Evolutionary conservation across 64 coral and sea anemone species (phyloP), one percentile per base, ranked within the genome.

Genomic region (Anthopleura sola): DNA sequence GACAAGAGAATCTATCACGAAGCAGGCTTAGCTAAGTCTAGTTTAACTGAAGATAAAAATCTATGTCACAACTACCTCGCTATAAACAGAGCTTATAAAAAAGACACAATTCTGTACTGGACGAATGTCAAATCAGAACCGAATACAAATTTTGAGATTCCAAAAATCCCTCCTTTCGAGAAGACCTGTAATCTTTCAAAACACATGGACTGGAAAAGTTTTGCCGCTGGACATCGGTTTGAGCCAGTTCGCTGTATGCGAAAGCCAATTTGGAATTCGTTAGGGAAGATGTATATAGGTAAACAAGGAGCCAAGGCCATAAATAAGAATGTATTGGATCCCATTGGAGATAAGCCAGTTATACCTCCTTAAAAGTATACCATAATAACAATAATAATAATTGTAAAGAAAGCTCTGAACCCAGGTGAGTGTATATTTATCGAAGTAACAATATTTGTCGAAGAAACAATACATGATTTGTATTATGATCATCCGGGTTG

Each of bases 61-160:
- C 78, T 98, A 7, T 93, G 95, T 36, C 54, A 68, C n/a, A 88
- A 82, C 1, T 98, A 88, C 28, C 60, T 98, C 21, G 89, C 88
- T 75, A 71, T 98, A 48, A 91, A 98, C n/a, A 91, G 88, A 2
- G 89, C 91, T 8, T 98, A 98, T 83, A 75, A 87, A 1, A 83
- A 90, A 62, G 85, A 93, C 74, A 86, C 90, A 76, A 66, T 93
- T 19, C 51, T 54, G 17, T 98, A 93, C 49, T 98, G 95, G 95
- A 83, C 87, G 34, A 95, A 78, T 62, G 78, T 68, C 16, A 49
- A 84, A 47, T 84, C 69, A 23, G 68, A 91, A 82, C 88, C 82
- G 28, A 55, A 68, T 50, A 78, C 68, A 2, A 83, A 60, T 1
- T 95, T 87, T 69, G 86, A 85, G 93, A 81, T 95, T 29, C 88